Conservation (phyloP, 1,140 invertebrate species). For the Drosophila auraria region DNA sequence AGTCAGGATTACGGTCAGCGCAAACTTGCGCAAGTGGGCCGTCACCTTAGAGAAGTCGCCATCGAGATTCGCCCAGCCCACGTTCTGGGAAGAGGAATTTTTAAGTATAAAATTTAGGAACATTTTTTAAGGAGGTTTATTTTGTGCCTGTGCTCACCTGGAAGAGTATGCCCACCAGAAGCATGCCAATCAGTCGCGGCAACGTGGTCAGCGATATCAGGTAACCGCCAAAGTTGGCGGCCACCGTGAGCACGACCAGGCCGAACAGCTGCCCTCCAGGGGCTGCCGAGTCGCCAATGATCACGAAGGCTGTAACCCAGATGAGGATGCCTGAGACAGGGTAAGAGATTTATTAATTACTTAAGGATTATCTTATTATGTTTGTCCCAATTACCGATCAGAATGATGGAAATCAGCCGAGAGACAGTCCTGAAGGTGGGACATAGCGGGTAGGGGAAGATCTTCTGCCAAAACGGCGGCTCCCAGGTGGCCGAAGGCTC, state of each 20-base stretch:
- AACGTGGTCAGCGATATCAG: constrained; percentile 91
- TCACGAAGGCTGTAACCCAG: constrained; percentile 90
- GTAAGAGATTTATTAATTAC: neutral
- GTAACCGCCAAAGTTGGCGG: constrained; percentile 93
- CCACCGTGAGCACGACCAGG: constrained; percentile 90
- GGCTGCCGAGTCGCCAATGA: constrained; percentile 91
- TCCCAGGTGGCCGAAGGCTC: constrained; percentile 91
- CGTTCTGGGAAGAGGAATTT: constrained; percentile 86
- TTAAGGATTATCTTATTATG: neutral
- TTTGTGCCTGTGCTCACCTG: constrained; percentile 80
- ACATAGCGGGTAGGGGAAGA: constrained; percentile 93
- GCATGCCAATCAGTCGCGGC: constrained; percentile 94
- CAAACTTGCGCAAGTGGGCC: constrained; percentile 92
- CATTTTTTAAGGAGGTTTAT: neutral
- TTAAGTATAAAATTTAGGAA: no score
- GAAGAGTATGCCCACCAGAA: constrained; percentile 92
- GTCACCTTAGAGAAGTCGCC: constrained; percentile 88
- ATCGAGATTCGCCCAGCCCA: constrained; percentile 90
- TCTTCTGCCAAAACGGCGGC: constrained; percentile 90
- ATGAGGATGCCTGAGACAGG: constrained; percentile 87
- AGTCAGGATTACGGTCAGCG: constrained; percentile 95
- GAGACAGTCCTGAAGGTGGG: constrained; percentile 92
- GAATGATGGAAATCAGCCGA: constrained; percentile 88
- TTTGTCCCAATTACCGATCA: constrained; percentile 86
- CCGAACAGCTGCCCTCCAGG: constrained; percentile 92